A percentile compares a stretch with the other conserved stretches of the same genome.
These are phyloP conservation scores for Diploscapter pachys DNA, from an alignment of 1,140 invertebrate species.

Conservation along the genomic window DNA sequence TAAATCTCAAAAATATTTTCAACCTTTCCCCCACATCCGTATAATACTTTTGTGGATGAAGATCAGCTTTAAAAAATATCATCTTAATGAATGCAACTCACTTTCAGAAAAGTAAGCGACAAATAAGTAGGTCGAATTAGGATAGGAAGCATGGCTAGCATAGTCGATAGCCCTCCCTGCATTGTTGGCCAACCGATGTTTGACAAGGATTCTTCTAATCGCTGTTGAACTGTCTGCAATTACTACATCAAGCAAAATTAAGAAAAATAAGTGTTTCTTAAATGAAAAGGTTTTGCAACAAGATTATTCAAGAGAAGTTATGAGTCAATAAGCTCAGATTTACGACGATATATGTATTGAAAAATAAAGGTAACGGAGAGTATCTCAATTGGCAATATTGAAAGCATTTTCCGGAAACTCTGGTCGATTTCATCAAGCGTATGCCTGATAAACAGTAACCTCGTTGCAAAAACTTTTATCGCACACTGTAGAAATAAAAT, in stretches of 20 bases:
- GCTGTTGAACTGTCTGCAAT: slow-evolving; percentile 25
- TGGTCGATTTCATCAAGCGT: background rate
- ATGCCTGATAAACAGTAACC: background rate
- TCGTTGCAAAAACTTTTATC: background rate
- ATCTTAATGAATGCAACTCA: too few species aligned
- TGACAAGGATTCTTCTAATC: slow-evolving; percentile 36
- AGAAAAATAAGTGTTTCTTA: too few species aligned
- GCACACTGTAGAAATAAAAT: background rate
- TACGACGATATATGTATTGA: too few species aligned
- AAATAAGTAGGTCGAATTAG: slow-evolving; percentile 2
- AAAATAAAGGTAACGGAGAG: too few species aligned
- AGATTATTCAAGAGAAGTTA: too few species aligned
- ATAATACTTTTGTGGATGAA: too few species aligned
- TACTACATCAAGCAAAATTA: background rate
- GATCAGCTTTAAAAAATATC: too few species aligned
- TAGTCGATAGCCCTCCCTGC: slow-evolving; percentile 36
- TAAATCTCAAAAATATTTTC: too few species aligned
- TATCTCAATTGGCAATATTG: too few species aligned
- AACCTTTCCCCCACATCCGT: too few species aligned
- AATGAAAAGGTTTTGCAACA: background rate
- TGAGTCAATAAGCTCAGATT: too few species aligned
- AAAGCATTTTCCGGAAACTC: background rate
- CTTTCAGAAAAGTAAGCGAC: too few species aligned
- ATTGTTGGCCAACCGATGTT: slow-evolving; percentile 42
- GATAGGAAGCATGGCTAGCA: slow-evolving; percentile 39